Conservation (phyloP, 2,888 invertebrate species). For the Pseudoips prasinana region DNA sequence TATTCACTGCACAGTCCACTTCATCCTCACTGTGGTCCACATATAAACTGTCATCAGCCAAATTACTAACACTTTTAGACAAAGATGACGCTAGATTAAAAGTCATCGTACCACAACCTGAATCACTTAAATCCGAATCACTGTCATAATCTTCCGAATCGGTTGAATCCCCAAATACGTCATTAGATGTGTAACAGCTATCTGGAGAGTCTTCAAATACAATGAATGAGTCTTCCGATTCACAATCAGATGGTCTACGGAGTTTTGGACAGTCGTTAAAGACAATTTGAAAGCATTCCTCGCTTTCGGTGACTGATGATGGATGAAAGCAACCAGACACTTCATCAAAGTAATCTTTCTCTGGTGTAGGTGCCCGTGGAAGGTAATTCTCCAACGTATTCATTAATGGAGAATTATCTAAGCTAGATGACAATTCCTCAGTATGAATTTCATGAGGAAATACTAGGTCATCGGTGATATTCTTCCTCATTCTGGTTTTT, state of each 20-base stretch:
- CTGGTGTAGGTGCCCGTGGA: slow-evolving; percentile 9
- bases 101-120: slow-evolving; percentile 43
- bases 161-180: slow-evolving; percentile 52
- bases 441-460: slow-evolving; percentile 52
- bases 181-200: slow-evolving; percentile 64
- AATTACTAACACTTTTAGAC: slow-evolving; percentile 61
- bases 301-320: slow-evolving; percentile 49
- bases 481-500: slow-evolving; percentile 39
- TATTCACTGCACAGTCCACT: slow-evolving; percentile 56
- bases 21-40: slow-evolving; percentile 52
- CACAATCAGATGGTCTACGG: slow-evolving; percentile 70
- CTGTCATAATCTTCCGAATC: slow-evolving; percentile 40
- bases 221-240: slow-evolving; percentile 83
- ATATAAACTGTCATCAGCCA: slow-evolving; percentile 65
- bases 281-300: slow-evolving; percentile 75
- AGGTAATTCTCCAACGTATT: slow-evolving; percentile 20
- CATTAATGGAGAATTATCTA: slow-evolving; percentile 42
- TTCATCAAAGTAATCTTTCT: slow-evolving; percentile 60
- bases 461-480: slow-evolving; percentile 48
- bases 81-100: slow-evolving; percentile 45
- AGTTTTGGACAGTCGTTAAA: slow-evolving; percentile 52
- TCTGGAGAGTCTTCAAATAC: slow-evolving; percentile 71
- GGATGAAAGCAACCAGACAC: slow-evolving; percentile 60
- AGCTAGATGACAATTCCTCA: slow-evolving; percentile 43
- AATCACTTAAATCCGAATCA: slow-evolving; percentile 46